Conservation (phyloP, 2,113 vertebrate species). For the Gadus chalcogrammus region DNA sequence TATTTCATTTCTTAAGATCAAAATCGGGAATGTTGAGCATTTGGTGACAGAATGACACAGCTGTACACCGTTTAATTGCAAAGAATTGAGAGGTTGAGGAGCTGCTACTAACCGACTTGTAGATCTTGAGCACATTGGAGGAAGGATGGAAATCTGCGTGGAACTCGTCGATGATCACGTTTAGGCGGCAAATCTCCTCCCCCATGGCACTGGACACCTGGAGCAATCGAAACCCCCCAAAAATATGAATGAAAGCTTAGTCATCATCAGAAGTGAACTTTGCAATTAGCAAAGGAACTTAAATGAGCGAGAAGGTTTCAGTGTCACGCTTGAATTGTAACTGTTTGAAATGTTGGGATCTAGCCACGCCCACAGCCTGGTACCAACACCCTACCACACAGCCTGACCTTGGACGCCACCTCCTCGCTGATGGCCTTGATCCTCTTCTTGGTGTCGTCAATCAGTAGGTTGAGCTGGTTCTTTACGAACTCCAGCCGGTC, state of each 20-base stretch:
- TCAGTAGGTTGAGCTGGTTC: slow-evolving; percentile 87
- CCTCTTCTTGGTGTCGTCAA: slow-evolving; percentile 87
- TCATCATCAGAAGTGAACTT: background rate
- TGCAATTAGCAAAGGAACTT: background rate
- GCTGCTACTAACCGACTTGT: slow-evolving; percentile 82
- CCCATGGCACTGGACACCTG: slow-evolving; percentile 95
- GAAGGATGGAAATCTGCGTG: slow-evolving; percentile 89
- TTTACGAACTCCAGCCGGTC: slow-evolving; percentile 88
- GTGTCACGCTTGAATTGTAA: background rate
- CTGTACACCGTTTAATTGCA: background rate
- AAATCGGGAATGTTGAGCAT: too few relatives aligned
- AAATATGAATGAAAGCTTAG: too few relatives aligned
- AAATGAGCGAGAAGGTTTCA: background rate
- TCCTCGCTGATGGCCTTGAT: slow-evolving; percentile 88
- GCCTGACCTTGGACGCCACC: slow-evolving; percentile 83
- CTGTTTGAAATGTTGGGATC: too few relatives aligned
- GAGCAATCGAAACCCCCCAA: background rate
- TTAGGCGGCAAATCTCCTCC: slow-evolving; percentile 95
- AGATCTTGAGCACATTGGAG: slow-evolving; percentile 84
- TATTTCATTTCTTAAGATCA: too few relatives aligned
- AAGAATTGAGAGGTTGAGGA: background rate
- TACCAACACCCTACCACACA: too few relatives aligned
- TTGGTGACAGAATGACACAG: background rate
- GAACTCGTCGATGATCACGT: slow-evolving; percentile 91
- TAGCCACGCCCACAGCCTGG: too few relatives aligned